Base-by-base conservation (phyloP, 2,797 vertebrate genomes). In the Syngnathus rostellatus region DNA sequence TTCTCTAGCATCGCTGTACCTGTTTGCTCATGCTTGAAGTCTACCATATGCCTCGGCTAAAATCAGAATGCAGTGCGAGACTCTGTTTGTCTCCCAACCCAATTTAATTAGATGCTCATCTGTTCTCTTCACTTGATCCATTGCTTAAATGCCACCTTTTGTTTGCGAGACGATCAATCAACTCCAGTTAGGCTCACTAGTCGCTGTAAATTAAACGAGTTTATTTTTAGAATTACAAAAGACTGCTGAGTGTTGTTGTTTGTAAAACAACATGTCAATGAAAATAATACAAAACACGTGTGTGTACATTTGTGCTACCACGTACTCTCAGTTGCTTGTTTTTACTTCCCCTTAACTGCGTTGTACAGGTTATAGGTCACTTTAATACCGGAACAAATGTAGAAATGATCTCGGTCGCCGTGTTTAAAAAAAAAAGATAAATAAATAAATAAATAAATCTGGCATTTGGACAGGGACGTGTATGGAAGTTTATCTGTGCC, bases 11-110 rank as follows among this genome's bases (percentile, higher is more conserved):
- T 63, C 7, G 38, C 19, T 1, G 2, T 38, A 64, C 40, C 50
- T 62, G n/a, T 21, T 65, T 39, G 54, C 37, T 71, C 60, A 57
- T 37, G 19, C 14, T 72, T 53, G 68, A 79, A 64, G 12, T 48
- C 38, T 63, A 41, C 50, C 16, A 45, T 67, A 58, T 69, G 67
- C 45, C 64, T 17, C 50, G n/a, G 68, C 45, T 23, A 62, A 25
- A 31, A 73, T 68, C 50, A 0, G 41, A 69, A 64, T 70, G 23
- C 1, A 9, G 39, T 62, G 57, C 41, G 54, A 69, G 39, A 50
- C 2, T 64, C 70, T 73, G 11, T 64, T 80, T 68, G 17, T 23
- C 45, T 68, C 75, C 60, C 51, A 76, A 68, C 55, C 31, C 17
- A 12, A 14, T 7, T 59, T 76, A 68, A 76, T 71, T 68, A 23